A percentile compares a stretch with the other conserved stretches of the same genome.
Conservation (phyloP, 1,140 invertebrate species). For the Heliconius melpomene region DNA sequence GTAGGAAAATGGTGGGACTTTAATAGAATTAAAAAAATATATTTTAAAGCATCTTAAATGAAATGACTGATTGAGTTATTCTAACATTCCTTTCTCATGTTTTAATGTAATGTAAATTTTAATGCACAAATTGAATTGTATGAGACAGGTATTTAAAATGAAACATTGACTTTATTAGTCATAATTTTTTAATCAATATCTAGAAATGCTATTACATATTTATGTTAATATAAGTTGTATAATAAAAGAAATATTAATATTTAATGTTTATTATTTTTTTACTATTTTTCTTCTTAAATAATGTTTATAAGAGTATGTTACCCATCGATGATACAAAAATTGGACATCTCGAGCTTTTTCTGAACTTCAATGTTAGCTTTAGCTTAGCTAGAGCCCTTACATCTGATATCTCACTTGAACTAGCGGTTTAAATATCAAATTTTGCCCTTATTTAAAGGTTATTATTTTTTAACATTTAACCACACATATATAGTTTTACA, state of each 20-base stretch:
- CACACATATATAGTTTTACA: no score
- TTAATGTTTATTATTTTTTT: neutral
- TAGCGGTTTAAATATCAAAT: no score
- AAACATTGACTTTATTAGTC: neutral
- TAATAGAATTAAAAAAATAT: no score
- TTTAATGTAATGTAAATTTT: neutral
- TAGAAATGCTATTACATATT: neutral
- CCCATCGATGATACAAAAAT: no score
- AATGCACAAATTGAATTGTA: neutral
- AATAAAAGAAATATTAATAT: neutral
- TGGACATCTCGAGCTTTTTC: no score
- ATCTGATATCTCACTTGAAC: no score
- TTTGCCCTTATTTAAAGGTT: no score
- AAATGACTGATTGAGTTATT: neutral
- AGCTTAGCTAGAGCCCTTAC: no score
- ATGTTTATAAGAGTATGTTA: no score
- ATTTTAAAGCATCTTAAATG: neutral
- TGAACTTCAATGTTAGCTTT: no score
- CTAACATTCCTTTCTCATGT: neutral
- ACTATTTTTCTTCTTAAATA: neutral
- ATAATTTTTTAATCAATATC: neutral
- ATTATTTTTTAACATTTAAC: no score
- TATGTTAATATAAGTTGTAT: slow-evolving; percentile 2
- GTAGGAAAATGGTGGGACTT: no score
- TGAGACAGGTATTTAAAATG: neutral